A percentile compares a stretch with the other conserved stretches of the same genome.
phyloP scores from a whole-genome alignment of 2,797 vertebrate genomes.

The Spinus pinus region DNA sequence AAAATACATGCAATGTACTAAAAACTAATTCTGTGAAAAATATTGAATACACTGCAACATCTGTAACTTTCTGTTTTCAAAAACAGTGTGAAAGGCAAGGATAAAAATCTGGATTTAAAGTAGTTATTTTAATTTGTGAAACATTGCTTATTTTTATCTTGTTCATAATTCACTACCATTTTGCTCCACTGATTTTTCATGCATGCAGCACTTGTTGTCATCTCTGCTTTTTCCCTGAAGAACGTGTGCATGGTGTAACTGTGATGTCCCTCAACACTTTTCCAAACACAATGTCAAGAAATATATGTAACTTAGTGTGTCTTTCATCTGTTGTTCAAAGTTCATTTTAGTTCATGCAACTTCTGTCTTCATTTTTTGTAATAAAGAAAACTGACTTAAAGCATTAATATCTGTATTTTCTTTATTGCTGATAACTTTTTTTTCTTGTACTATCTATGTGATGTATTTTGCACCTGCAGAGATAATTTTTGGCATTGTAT shows the following conservation, averaged over 20 bases:
- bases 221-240: slow-evolving; percentile 39
- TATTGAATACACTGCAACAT: not conserved
- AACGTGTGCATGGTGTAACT: slow-evolving; percentile 38
- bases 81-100: not conserved
- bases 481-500: not conserved
- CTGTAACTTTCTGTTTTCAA: not conserved
- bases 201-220: not conserved
- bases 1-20: not conserved
- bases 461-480: not conserved
- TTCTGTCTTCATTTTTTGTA: slow-evolving; percentile 72
- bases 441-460: slow-evolving; percentile 9
- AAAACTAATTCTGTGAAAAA: not conserved
- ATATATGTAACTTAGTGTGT: slow-evolving; percentile 59
- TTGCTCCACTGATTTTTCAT: not conserved
- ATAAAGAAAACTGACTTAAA: slow-evolving; percentile 77
- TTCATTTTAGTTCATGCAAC: slow-evolving; percentile 49
- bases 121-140: not conserved
- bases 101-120: not conserved
- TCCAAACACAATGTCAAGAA: slow-evolving; percentile 49
- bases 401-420: slow-evolving; percentile 67
- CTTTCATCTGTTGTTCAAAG: slow-evolving; percentile 65
- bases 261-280: slow-evolving; percentile 51
- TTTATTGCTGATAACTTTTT: slow-evolving; percentile 65
- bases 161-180: not conserved
- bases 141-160: not conserved